Evolutionary conservation across 2,113 vertebrate species (phyloP).

Genomic region (Vombatus ursinus): DNA sequence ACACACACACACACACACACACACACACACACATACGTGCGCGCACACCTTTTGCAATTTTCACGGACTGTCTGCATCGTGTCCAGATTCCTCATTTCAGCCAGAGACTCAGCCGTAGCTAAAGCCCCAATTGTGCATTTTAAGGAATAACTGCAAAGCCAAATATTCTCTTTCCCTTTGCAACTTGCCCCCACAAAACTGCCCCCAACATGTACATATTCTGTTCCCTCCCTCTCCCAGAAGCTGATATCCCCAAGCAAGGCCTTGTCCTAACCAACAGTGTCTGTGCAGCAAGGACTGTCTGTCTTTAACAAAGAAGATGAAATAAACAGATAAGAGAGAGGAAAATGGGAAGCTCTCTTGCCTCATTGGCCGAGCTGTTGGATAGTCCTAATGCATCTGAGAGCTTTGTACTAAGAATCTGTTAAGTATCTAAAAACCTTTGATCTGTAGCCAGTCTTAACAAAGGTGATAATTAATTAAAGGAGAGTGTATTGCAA

Average conservation of each 20-base stretch:
- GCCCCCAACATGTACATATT: neutral
- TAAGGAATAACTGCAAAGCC: conserved; percentile 47
- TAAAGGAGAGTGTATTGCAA: conserved; percentile 81
- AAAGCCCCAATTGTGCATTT: conserved; percentile 33
- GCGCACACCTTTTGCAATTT: conserved; percentile 44
- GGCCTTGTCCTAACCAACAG: conserved; percentile 54
- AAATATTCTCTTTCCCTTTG: neutral
- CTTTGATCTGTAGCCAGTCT: conserved; percentile 84
- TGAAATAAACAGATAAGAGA: conserved; percentile 76
- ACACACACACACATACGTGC: fast-evolving
- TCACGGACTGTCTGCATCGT: conserved; percentile 10
- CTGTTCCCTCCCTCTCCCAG: neutral
- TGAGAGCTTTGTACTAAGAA: conserved; percentile 80
- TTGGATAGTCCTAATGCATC: conserved; percentile 80
- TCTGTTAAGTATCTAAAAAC: conserved; percentile 82
- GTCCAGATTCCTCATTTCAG: conserved; percentile 1
- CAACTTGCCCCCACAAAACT: neutral
- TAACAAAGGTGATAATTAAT: conserved; percentile 88
- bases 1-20: neutral
- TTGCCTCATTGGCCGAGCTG: conserved; percentile 77
- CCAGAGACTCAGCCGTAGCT: conserved; percentile 44
- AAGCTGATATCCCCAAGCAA: neutral
- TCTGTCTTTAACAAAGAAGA: conserved; percentile 71
- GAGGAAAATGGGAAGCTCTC: conserved; percentile 77
- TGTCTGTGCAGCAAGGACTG: conserved; percentile 66